Conservation (phyloP, 2,888 invertebrate genomes). For the Dryobota labecula region DNA sequence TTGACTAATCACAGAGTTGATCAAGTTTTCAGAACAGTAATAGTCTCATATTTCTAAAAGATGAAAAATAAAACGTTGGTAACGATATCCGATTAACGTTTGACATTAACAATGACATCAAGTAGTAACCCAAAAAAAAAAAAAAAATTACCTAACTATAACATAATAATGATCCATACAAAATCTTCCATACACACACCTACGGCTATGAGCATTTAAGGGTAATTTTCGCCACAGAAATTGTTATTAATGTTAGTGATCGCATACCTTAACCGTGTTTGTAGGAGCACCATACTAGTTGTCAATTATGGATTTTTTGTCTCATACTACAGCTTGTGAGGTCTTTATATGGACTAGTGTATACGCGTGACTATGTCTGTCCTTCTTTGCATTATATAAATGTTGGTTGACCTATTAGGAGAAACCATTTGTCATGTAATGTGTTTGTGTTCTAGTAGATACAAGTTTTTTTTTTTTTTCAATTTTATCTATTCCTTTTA, state of each 20-base stretch:
- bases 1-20: background rate
- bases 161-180: conserved; percentile 39
- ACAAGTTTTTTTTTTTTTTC: no score
- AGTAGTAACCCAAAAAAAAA: background rate
- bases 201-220: conserved; percentile 59
- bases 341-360: conserved; percentile 45
- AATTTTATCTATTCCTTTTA: no score
- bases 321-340: conserved; percentile 26
- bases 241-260: conserved; percentile 52
- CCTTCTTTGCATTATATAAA: background rate
- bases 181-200: conserved; percentile 42
- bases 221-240: conserved; percentile 61
- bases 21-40: background rate
- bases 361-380: conserved; percentile 5
- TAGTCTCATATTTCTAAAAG: background rate
- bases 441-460: no score
- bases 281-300: conserved; percentile 54
- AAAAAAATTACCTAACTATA: conserved; percentile 30
- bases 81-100: background rate
- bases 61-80: background rate
- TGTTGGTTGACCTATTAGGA: conserved; percentile 23
- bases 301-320: conserved; percentile 32
- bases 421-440: background rate
- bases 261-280: conserved; percentile 38
- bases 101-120: background rate